Evolutionary conservation across 2,113 vertebrate genomes (phyloP).

Genomic region (Neotoma lepida): DNA sequence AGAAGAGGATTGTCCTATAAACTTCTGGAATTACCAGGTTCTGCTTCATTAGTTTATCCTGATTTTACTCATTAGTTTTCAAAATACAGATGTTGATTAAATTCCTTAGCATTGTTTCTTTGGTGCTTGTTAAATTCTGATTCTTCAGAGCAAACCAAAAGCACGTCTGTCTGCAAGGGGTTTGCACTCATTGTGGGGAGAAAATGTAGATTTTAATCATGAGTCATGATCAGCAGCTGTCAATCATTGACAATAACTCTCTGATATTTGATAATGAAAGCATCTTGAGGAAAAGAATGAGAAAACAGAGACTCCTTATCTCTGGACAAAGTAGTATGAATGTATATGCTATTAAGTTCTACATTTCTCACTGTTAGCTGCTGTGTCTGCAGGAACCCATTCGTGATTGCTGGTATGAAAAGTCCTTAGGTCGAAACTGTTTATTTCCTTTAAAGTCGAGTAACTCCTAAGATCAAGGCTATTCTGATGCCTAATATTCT

Average conservation of each 20-base stretch:
- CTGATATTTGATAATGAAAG: slow-evolving; percentile 15
- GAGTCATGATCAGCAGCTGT: neutral
- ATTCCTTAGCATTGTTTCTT: neutral
- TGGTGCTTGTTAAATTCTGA: neutral
- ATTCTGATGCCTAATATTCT: neutral
- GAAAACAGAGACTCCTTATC: neutral
- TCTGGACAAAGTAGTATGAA: neutral
- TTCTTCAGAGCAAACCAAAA: neutral
- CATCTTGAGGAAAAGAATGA: neutral
- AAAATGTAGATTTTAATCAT: slow-evolving; percentile 12
- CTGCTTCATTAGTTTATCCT: neutral
- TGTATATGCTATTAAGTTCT: neutral
- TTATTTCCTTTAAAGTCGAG: neutral
- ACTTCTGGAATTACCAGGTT: neutral
- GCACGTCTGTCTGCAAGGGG: neutral
- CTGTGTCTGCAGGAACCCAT: neutral
- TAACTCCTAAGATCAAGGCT: neutral
- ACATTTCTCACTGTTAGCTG: neutral
- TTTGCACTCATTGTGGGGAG: neutral
- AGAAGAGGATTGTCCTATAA: neutral
- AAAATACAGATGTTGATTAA: neutral
- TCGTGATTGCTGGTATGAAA: neutral
- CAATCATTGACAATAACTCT: neutral
- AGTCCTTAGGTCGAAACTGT: neutral
- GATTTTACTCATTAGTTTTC: neutral